Base-by-base conservation (phyloP, 1,140 invertebrate genomes). In the Spodoptera litura region DNA sequence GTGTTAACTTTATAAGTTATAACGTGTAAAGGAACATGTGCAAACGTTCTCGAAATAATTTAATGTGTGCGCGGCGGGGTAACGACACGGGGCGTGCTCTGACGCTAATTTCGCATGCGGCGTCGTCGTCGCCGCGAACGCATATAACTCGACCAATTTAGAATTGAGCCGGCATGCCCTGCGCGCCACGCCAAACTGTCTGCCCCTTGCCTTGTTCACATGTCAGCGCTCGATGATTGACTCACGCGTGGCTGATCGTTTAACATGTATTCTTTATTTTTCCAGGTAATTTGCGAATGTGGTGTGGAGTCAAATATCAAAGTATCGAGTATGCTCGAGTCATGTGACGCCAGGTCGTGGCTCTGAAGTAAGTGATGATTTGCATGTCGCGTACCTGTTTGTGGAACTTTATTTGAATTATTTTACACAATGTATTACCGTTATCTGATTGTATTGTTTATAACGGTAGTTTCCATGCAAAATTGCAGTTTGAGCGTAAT, bases 31-130 rank as follows among this genome's bases (percentile, higher is more conserved):
- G 77, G 52, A 78, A 66, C 85, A 85, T 84, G 82, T 86, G 87
- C 81, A 72, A 81, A 82, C 38, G 78, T 81, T 85, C 85, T 86
- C 78, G 75, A 86, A 86, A 88, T 86, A 88, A 85, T 86, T 82
- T 81, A 81, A 84, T 83, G 78, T 77, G 73, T 62, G 58, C 59
- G 27, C 51, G 13, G 73, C 59, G 49, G 83, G 85, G 78, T 84
- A 82, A 85, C 82, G 80, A 82, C 79, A 74, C 78, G 81, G 74
- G 75, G 64, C 74, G 61, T 59, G 59, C 44, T 72, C 81, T 61
- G 64, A 62, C 68, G 79, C 82, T 82, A 85, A 85, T 85, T 83
- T 85, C 62, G 81, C 82, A 80, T 80, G 82, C 83, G 74, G 59
- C 78, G 44, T 71, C 52, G 66, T 68, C 74, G 66, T 61, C 70